Evolutionary conservation across 2,113 vertebrate genomes (phyloP).

Genomic region (Polyodon spathula): DNA sequence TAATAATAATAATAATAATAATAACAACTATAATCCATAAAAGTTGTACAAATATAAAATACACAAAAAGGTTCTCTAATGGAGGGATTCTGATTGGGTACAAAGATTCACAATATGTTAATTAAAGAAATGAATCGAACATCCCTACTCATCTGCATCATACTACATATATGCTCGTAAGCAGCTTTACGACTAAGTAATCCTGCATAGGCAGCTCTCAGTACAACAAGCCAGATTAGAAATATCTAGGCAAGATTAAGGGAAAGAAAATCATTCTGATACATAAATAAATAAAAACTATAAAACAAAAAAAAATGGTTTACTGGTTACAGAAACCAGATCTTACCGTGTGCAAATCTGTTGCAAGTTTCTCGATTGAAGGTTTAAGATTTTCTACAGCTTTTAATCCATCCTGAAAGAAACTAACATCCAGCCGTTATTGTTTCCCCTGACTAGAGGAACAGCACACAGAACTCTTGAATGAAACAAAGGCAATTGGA

Average conservation of each 20-base stretch:
- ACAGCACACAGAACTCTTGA: not conserved
- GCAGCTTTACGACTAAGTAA: too few species aligned
- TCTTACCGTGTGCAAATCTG: conserved; percentile 77
- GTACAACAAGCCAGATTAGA: not conserved
- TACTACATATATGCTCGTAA: too few species aligned
- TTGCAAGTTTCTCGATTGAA: conserved; percentile 76
- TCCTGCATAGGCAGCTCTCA: not conserved
- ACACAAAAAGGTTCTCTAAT: not conserved
- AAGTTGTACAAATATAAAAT: not conserved
- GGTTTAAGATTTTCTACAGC: conserved; percentile 85
- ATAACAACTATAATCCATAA: not conserved
- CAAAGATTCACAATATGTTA: too few species aligned
- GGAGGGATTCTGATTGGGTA: too few species aligned
- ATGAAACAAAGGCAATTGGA: not conserved
- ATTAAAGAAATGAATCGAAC: too few species aligned
- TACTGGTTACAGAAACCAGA: not conserved
- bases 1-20: not conserved
- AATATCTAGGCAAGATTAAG: not conserved
- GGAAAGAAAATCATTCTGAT: conserved; percentile 1
- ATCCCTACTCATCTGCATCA: too few species aligned
- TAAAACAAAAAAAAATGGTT: not conserved
- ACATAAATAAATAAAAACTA: not conserved
- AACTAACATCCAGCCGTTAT: conserved; percentile 50
- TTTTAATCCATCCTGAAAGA: conserved; percentile 94
- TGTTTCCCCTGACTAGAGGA: not conserved